These are phyloP conservation scores for Tetraodon nigroviridis DNA, from an alignment of 2,113 vertebrate species.

Conservation along the genomic window DNA sequence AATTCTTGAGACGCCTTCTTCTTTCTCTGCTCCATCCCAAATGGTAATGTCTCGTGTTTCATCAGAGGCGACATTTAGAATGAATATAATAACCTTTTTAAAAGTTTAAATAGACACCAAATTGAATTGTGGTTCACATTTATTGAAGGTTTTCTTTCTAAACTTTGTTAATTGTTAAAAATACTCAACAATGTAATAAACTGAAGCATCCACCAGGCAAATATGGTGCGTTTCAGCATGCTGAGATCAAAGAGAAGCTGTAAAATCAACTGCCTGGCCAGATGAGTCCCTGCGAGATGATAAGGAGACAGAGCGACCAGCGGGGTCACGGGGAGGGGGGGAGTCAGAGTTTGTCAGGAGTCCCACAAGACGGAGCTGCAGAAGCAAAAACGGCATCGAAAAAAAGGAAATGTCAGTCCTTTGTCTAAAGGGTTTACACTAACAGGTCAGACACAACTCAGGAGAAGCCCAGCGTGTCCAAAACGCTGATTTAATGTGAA, in stretches of 20 bases:
- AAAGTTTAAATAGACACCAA: too few species aligned
- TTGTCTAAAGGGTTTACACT: too few species aligned
- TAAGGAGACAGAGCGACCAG: slow-evolving; percentile 21
- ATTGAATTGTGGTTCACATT: too few species aligned
- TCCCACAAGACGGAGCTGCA: slow-evolving; percentile 6
- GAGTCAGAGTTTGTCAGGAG: slow-evolving; percentile 23
- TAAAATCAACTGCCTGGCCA: slow-evolving; percentile 3
- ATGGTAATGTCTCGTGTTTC: too few species aligned
- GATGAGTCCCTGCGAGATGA: slow-evolving; percentile 29
- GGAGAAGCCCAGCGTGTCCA: too few species aligned
- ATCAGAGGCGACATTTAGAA: too few species aligned
- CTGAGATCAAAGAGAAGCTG: slow-evolving; percentile 13
- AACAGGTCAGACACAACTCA: too few species aligned
- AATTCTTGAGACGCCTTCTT: too few species aligned
- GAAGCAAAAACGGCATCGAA: neutral
- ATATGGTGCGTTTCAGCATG: neutral
- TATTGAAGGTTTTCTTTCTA: too few species aligned
- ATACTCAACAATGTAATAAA: neutral
- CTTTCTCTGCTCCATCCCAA: too few species aligned
- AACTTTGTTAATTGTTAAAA: neutral
- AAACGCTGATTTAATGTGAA: too few species aligned
- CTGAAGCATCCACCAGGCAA: neutral
- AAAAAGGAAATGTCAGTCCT: neutral
- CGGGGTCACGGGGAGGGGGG: slow-evolving; percentile 38
- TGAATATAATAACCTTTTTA: too few species aligned